Evolutionary conservation across 2,888 invertebrate genomes (phyloP).

Genomic region (Eupeodes latifasciatus): DNA sequence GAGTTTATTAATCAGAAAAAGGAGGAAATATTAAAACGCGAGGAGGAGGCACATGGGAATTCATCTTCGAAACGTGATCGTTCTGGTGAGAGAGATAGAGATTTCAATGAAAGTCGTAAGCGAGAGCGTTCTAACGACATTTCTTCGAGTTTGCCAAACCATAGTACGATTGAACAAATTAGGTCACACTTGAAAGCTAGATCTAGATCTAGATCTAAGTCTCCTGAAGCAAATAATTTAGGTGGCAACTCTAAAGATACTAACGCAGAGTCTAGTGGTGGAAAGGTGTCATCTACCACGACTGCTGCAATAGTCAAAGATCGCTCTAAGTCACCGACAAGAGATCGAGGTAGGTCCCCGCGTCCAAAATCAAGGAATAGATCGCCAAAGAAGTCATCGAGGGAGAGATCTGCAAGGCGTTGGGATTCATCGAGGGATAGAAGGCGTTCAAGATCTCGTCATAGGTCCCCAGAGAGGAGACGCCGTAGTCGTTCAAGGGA

Average conservation of each 20-base stretch:
- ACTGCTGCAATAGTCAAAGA: constrained; percentile 77
- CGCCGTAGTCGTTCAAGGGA: constrained; percentile 79
- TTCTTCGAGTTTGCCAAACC: constrained; percentile 62
- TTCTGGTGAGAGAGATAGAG: constrained; percentile 77
- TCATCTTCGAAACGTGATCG: constrained; percentile 69
- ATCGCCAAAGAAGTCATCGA: constrained; percentile 80
- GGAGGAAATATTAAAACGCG: constrained; percentile 96
- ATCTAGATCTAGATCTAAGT: constrained; percentile 84
- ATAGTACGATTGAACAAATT: constrained; percentile 79
- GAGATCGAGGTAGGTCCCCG: constrained; percentile 82
- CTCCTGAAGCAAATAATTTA: constrained; percentile 80
- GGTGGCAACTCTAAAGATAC: constrained; percentile 76
- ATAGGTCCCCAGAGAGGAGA: constrained; percentile 78
- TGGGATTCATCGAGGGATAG: constrained; percentile 78
- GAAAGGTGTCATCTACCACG: constrained; percentile 49
- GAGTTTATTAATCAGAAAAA: constrained; percentile 97
- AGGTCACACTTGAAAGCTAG: constrained; percentile 81
- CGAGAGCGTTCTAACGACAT: constrained; percentile 77
- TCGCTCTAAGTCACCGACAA: constrained; percentile 79
- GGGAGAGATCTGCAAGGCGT: constrained; percentile 80
- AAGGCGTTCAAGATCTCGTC: constrained; percentile 78
- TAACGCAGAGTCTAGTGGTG: constrained; percentile 66
- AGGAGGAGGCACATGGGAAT: constrained; percentile 81
- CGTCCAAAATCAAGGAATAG: constrained; percentile 81
- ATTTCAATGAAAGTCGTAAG: constrained; percentile 80